Base-by-base conservation (phyloP, 1,140 invertebrate species). In the Micrasema longulum region DNA sequence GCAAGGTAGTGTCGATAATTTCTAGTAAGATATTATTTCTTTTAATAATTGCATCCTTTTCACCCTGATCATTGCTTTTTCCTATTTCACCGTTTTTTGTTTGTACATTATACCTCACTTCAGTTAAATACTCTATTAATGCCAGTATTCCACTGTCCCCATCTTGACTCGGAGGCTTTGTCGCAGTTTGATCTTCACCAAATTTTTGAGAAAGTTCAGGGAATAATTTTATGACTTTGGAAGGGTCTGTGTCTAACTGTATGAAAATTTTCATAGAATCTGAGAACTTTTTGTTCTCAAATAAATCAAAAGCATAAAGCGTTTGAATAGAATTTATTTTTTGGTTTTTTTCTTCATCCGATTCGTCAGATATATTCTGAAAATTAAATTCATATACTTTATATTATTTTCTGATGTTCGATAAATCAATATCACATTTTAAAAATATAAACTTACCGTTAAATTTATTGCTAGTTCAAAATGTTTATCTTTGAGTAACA, bases 1-100 rank as follows among this genome's bases (percentile, higher is more conserved):
- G 84, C 48, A 99, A 82, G 0, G 97, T 98, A 2, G 97, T 99
- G 80, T 99, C 97, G 73, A 99, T 97, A 45, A 98, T 95, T 83
- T 97, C 95, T 18, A 97, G 81, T 35, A 97, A 85, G 74, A 79
- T 77, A 72, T 86, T 87, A 62, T 84, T 86, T 7, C 85, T 84
- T 68, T 80, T 81, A 11, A 41, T 48, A 52, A 78, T 79, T 11
- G 78, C 77, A 31, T 67, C 74, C 31, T 78, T 81, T 7, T 80
- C 81, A 70, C 70, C 12, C 77, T 57, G 62, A 43, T 52, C 66
- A 7, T 74, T 35, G n/a, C n/a, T n/a, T n/a, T n/a, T n/a, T n/a
- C n/a, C n/a, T n/a, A n/a, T n/a, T n/a, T n/a, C n/a, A n/a, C n/a
- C 14, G 9, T 36, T 64, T 23, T 64, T 85, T 3, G 85, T 84